Base-by-base conservation (phyloP, 2,888 invertebrate genomes). In the Ormyrus pomaceus region DNA sequence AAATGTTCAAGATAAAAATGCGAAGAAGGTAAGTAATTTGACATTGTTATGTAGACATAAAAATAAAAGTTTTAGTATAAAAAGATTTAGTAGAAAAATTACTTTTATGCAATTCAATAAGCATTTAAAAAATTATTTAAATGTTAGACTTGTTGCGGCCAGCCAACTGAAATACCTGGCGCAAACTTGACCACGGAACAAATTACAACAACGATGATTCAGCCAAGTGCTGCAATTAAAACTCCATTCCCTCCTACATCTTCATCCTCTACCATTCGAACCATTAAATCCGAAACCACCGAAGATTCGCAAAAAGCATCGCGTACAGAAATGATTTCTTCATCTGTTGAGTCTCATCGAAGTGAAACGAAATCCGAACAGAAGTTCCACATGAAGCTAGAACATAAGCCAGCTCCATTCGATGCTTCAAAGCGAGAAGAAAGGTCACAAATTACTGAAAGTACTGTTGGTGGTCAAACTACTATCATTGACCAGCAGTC, bases 1-100 rank as follows among this genome's bases (percentile, higher is more conserved):
- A 87, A 93, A 93, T 83, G 88, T 88, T 6, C 87, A 87, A 50
- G 90, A 90, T 79, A 89, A 90, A 82, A 88, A 87, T 77, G 79
- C 88, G 5, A 84, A 86, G 71, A 88, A 89, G 87, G 91, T 91
- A 79, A 86, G 84, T 84, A 46, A 51, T 77, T 62, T 51, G 53
- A 53, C 45, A 34, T 34, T 34, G 46, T 10, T 50, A 58, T 71
- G 13, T 48, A 6, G 59, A 11, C 51, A 70, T 6, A 58, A 50
- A 48, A 51, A 45, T 45, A n/a, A 6, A 34, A 34, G 34, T 34
- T 34, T 34, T 34, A 34, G 4, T 34, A 51, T 53, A 53, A 5
- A 46, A 51, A 53, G 51, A 13, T 66, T 53, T 61, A 59, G n/a
- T 53, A 55, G 9, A 64, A 34, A 64, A 48, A 46, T 11, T 48